Conservation (phyloP, 2,113 vertebrate genomes). For the Stegostoma tigrinum region DNA sequence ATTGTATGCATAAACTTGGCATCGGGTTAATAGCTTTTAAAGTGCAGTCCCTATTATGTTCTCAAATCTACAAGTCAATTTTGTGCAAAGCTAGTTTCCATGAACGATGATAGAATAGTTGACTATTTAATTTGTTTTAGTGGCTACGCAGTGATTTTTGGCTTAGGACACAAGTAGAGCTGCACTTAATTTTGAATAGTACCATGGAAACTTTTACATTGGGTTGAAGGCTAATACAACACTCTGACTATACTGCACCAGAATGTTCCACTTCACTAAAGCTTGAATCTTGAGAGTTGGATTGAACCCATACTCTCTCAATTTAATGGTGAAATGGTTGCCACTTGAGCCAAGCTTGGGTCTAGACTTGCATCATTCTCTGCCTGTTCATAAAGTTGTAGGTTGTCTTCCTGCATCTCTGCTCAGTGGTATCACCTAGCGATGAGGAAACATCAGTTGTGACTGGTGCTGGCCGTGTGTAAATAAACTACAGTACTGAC, state of each 20-base stretch:
- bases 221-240: not conserved
- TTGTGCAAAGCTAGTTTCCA: not conserved
- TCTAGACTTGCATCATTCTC: not conserved
- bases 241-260: not conserved
- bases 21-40: not conserved
- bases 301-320: not conserved
- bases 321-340: not conserved
- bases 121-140: not conserved
- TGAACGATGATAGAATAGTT: not conserved
- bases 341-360: not conserved
- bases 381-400: not conserved
- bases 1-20: not conserved
- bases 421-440: not conserved
- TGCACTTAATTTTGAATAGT: not conserved
- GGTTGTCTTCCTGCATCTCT: not conserved
- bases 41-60: not conserved
- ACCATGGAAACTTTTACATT: not conserved
- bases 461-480: not conserved
- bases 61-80: not conserved
- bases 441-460: not conserved
- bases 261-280: not conserved
- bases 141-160: not conserved
- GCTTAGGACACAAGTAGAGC: not conserved
- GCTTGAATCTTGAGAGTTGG: not conserved
- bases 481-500: not conserved